phyloP scores from a whole-genome alignment of 2,797 vertebrate species.

The Clamator glandarius region DNA sequence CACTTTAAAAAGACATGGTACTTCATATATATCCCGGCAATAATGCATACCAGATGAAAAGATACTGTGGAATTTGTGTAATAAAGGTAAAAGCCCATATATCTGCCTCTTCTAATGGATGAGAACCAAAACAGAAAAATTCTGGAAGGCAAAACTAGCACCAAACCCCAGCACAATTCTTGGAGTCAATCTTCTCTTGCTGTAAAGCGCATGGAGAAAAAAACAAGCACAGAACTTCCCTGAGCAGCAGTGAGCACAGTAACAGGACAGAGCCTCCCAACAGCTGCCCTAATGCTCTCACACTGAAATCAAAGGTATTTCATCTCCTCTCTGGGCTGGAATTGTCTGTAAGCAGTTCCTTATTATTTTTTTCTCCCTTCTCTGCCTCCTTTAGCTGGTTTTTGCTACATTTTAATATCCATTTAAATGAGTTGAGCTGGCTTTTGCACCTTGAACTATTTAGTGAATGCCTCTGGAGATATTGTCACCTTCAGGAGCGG shows the following conservation, averaged over 20 bases:
- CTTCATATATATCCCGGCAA: conserved; percentile 17
- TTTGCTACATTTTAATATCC: not conserved
- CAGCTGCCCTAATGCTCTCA: rapidly evolving
- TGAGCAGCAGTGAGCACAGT: not conserved
- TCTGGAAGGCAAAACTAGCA: not conserved
- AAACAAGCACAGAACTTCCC: not conserved
- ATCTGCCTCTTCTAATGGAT: conserved; percentile 1
- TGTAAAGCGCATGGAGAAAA: not conserved
- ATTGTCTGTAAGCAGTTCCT: not conserved
- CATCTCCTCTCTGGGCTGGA: not conserved
- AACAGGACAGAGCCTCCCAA: not conserved
- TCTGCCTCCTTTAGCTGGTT: not conserved
- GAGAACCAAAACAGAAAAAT: conserved; percentile 14
- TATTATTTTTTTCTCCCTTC: too few species aligned
- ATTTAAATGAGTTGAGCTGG: not conserved
- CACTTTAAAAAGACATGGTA: not conserved
- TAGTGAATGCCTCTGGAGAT: not conserved
- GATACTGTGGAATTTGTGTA: conserved; percentile 19
- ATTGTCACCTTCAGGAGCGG: not conserved
- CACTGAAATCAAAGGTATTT: not conserved
- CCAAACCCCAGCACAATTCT: not conserved
- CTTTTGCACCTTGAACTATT: not conserved
- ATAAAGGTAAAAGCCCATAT: conserved; percentile 39
- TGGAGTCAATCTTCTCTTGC: not conserved
- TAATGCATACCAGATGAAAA: conserved; percentile 47